Evolutionary conservation across 2,113 vertebrate genomes (phyloP), one percentile per base, ranked within the genome.

Genomic region (Pungitius pungitius): DNA sequence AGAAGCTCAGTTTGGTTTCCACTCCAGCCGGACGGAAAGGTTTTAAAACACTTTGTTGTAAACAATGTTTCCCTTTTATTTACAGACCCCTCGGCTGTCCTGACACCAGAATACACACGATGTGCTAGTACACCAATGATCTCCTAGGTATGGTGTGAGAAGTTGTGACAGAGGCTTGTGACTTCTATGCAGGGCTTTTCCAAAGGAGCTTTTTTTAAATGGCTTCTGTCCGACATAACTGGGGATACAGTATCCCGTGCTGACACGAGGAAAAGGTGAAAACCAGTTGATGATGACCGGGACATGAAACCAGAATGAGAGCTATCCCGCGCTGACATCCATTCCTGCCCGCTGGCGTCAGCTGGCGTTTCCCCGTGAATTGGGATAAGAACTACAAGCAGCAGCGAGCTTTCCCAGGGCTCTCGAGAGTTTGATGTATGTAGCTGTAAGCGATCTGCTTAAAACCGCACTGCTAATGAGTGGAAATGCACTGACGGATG

Each of bases 361-460:
- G 77, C 82, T 70, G 78, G 63, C 20, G 18, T 7, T 42, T 58
- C 63, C 63, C 59, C 35, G 49, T 47, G 30, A 24, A 64, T 89
- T 68, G 76, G 77, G 71, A 86, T 78, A 79, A 66, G 57, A 81
- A 71, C 84, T 82, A 86, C 73, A 88, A 88, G 87, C 75, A 85
- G 74, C 72, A 73, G 73, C 54, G 49, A 73, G 67, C 56, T 58
- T 82, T 87, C 72, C 79, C 68, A 71, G 65, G 69, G 30, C 76
- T 52, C 75, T 26, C 0, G 10, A 85, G 69, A 77, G 65, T 45
- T 59, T 73, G 13, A 75, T 73, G 42, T 43, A 60, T 71, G 70
- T 82, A 63, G 72, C 54, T 67, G 63, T 57, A 42, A 70, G 73
- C 47, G 59, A 78, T 82, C 73, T 69, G 17, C n/a, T 68, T 39